Evolutionary conservation across 2,113 vertebrate genomes (phyloP).

Genomic region (Martes martes): DNA sequence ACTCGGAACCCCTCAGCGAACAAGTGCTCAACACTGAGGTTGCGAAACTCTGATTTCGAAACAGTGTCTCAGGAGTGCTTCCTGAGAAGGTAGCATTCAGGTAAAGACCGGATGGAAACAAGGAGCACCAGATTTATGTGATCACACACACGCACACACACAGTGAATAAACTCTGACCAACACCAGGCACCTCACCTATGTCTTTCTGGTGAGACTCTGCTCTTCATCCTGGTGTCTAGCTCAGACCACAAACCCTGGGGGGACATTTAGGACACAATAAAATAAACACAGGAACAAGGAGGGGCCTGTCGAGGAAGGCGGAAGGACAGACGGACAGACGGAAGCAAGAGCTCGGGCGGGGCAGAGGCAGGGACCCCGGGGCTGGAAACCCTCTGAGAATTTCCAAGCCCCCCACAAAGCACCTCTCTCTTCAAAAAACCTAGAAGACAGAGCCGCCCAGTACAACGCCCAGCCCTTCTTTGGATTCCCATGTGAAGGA

Average conservation of each 20-base stretch:
- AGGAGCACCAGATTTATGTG: background rate
- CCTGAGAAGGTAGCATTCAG: background rate
- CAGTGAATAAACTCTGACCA: background rate
- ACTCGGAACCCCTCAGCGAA: fast-evolving
- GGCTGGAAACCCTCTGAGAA: too few species aligned
- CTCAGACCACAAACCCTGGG: background rate
- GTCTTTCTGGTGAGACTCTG: background rate
- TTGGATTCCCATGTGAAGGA: background rate
- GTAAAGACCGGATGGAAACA: background rate
- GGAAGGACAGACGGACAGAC: fast-evolving
- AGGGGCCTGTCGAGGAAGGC: fast-evolving
- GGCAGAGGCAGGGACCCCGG: fast-evolving
- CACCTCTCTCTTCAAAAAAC: background rate
- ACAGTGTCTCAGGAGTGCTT: background rate
- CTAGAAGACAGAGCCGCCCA: background rate
- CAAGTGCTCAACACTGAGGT: background rate
- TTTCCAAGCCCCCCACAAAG: background rate
- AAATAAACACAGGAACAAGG: background rate
- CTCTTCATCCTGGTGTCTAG: too few species aligned
- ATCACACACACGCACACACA: background rate
- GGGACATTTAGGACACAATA: fast-evolving
- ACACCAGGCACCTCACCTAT: fast-evolving
- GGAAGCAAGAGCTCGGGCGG: fast-evolving
- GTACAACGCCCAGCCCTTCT: fast-evolving
- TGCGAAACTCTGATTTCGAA: background rate